Percentiles rank a stretch among this genome's conserved stretches.
phyloP scores from a whole-genome alignment of 2,888 invertebrate genomes.

The Dryadula phaetusa region DNA sequence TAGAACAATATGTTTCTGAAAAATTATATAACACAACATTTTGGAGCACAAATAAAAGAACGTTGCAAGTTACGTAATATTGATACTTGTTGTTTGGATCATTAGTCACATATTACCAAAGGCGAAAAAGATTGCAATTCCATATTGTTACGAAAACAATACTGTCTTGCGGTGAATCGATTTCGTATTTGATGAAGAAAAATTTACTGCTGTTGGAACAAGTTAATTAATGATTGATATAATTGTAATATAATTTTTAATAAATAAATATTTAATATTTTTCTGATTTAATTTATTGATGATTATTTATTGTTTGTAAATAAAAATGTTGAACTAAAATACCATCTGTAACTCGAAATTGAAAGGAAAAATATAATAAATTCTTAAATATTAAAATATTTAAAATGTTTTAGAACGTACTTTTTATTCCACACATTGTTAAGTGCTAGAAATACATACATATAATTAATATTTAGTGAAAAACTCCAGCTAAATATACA shows the following conservation, averaged over 20 bases:
- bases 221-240: neutral
- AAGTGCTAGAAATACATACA: too few relatives aligned
- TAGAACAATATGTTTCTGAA: neutral
- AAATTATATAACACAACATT: conserved; percentile 2
- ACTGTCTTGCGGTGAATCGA: conserved; percentile 38
- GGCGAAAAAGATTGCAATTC: conserved; percentile 48
- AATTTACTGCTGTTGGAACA: neutral
- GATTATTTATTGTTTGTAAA: too few relatives aligned
- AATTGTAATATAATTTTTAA: neutral
- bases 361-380: neutral
- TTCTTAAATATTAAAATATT: too few relatives aligned
- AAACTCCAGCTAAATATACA: neutral
- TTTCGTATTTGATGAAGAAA: conserved; percentile 29
- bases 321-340: too few relatives aligned
- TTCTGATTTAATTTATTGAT: neutral
- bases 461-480: too few relatives aligned
- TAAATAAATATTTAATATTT: neutral
- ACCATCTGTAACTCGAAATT: neutral
- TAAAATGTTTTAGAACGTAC: neutral
- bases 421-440: neutral
- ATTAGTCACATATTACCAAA: conserved; percentile 46
- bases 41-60: conserved; percentile 12
- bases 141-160: conserved; percentile 41
- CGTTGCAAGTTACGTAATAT: conserved; percentile 4
- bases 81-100: conserved; percentile 18